These are phyloP conservation scores for Glyptemys insculpta DNA, from an alignment of 2,797 vertebrate species.

Conservation along the genomic window DNA sequence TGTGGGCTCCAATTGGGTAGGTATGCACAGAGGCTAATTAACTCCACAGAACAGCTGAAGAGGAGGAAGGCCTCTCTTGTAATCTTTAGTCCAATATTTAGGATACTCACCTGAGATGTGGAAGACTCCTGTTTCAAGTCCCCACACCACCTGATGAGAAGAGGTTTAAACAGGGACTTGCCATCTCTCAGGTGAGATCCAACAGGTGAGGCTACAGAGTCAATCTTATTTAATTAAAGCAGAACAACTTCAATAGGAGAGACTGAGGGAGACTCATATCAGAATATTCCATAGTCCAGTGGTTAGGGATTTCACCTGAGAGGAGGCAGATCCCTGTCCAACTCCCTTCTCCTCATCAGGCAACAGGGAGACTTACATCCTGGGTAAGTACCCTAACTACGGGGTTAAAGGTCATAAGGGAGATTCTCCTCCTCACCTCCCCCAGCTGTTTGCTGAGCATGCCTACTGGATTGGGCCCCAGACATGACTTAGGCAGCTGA, in stretches of 20 bases:
- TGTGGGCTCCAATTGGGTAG: background rate
- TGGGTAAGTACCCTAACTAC: background rate
- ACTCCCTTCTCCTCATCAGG: background rate
- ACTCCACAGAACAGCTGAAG: background rate
- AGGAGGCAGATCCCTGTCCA: background rate
- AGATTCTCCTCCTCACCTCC: background rate
- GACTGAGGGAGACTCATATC: background rate
- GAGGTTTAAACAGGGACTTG: background rate
- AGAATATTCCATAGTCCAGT: background rate
- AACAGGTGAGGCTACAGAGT: background rate
- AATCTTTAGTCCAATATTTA: background rate
- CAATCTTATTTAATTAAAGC: background rate
- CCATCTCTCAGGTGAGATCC: background rate
- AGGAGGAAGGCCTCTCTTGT: background rate
- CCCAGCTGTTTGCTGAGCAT: background rate
- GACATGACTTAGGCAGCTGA: background rate
- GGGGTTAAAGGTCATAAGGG: background rate
- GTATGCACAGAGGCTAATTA: background rate
- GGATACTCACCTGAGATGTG: background rate
- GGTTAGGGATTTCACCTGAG: background rate
- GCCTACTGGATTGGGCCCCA: background rate
- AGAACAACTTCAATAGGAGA: background rate
- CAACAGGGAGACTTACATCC: background rate
- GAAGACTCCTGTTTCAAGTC: background rate
- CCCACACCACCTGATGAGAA: no score